Evolutionary conservation across 2,797 vertebrate genomes (phyloP).

Genomic region (Hydrolagus colliei): DNA sequence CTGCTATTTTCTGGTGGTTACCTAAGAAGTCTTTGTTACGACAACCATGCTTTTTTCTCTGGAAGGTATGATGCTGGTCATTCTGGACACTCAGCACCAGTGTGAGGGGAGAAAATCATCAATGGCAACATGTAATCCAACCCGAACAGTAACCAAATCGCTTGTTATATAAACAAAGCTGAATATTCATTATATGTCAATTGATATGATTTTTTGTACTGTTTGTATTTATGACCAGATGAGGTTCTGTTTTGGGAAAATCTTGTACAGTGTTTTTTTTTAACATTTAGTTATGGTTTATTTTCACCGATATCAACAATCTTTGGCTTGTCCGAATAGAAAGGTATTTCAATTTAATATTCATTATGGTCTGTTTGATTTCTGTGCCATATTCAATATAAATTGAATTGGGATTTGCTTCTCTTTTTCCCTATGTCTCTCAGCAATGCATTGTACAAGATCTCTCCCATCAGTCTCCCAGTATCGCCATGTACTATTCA

Average conservation of each 20-base stretch:
- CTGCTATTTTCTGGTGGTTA: neutral
- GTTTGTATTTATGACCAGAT: neutral
- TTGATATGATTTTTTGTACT: neutral
- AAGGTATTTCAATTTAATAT: neutral
- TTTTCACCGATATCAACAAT: neutral
- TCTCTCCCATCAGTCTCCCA: too few relatives aligned
- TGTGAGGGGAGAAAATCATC: neutral
- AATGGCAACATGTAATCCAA: neutral
- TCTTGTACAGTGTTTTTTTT: neutral
- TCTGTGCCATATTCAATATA: neutral
- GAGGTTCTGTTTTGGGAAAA: neutral
- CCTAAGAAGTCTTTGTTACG: neutral
- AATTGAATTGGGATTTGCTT: neutral
- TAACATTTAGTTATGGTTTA: neutral
- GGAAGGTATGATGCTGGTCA: neutral
- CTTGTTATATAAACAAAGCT: neutral
- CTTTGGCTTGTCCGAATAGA: neutral
- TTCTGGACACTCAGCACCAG: neutral
- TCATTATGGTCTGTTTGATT: neutral
- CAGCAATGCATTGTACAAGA: too few relatives aligned
- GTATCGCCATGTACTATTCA: too few relatives aligned
- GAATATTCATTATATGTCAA: neutral
- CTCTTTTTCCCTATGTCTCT: neutral
- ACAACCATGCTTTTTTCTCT: neutral
- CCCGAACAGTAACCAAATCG: neutral